Evolutionary conservation across 1,140 invertebrate species (phyloP).

Genomic region (Drepana arcuata): DNA sequence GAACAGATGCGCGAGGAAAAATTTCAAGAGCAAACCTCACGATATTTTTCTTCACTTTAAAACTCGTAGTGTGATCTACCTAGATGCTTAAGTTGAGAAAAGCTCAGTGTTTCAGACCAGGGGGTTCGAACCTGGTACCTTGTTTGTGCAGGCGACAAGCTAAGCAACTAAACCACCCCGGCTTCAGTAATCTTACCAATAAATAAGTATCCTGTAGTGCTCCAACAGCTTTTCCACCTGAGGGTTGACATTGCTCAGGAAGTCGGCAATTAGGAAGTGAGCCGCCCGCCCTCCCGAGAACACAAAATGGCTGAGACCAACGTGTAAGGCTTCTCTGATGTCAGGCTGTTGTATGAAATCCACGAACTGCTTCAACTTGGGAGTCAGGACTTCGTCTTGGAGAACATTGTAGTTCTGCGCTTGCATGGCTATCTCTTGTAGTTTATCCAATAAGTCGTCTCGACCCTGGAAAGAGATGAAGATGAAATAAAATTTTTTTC

Average conservation of each 20-base stretch:
- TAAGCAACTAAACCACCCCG: too few relatives aligned
- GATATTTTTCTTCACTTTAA: too few relatives aligned
- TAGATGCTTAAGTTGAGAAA: too few relatives aligned
- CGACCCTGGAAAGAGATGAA: constrained; percentile 28
- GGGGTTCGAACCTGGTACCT: too few relatives aligned
- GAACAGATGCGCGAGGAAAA: too few relatives aligned
- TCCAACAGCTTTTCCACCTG: constrained; percentile 34
- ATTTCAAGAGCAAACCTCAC: too few relatives aligned
- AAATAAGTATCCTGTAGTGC: constrained; percentile 39
- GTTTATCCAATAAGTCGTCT: constrained; percentile 23
- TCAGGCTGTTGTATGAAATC: constrained; percentile 13
- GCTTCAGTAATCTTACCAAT: constrained; percentile 30
- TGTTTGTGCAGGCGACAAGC: too few relatives aligned
- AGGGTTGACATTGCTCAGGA: constrained; percentile 19
- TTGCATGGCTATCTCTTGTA: constrained; percentile 25
- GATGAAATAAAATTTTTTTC: too few relatives aligned
- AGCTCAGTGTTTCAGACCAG: too few relatives aligned
- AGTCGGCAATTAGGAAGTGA: constrained; percentile 22
- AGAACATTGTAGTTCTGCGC: constrained; percentile 28
- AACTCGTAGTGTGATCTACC: too few relatives aligned
- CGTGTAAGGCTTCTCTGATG: constrained; percentile 46
- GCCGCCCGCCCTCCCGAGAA: constrained; percentile 20
- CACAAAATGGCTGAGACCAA: constrained; percentile 62
- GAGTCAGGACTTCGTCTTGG: constrained; percentile 10
- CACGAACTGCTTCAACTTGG: constrained; percentile 17